Conservation (phyloP, 2,113 vertebrate species). For the Quiscalus mexicanus region DNA sequence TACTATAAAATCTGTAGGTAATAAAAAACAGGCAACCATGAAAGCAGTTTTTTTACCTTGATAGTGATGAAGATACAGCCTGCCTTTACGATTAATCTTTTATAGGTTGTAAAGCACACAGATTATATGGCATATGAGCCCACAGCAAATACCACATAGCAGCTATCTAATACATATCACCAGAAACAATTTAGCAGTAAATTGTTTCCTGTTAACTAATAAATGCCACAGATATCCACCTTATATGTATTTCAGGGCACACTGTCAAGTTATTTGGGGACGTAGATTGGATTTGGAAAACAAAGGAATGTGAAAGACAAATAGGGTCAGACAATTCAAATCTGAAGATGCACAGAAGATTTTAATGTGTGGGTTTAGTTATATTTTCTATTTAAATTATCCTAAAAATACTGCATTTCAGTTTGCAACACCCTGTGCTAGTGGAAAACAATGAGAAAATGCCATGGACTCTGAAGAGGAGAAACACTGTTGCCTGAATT, state of each 20-base stretch:
- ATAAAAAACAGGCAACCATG: slow-evolving; percentile 68
- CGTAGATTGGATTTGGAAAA: not conserved
- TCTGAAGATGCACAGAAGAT: not conserved
- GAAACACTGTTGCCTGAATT: not conserved
- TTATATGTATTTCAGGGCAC: not conserved
- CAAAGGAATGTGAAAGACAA: not conserved
- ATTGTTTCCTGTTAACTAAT: slow-evolving; percentile 15
- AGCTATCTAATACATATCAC: not conserved
- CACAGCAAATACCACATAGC: not conserved
- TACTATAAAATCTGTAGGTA: slow-evolving; percentile 68
- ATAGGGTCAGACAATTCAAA: not conserved
- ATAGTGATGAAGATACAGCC: slow-evolving; percentile 62
- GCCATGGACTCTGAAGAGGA: not conserved
- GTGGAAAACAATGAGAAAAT: not conserved
- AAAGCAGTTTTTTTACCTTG: slow-evolving; percentile 63
- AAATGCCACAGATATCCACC: not conserved
- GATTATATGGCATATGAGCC: slow-evolving; percentile 13
- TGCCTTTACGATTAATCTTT: slow-evolving; percentile 64
- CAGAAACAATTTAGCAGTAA: slow-evolving; percentile 2
- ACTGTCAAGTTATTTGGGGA: not conserved
- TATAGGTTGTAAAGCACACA: slow-evolving; percentile 51
- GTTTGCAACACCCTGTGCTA: not conserved
- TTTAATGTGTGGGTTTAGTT: not conserved
- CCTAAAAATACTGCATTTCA: not conserved
- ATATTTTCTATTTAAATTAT: not conserved